Conservation (phyloP, 2,888 invertebrate genomes). For the Himalopsyche japonica region DNA sequence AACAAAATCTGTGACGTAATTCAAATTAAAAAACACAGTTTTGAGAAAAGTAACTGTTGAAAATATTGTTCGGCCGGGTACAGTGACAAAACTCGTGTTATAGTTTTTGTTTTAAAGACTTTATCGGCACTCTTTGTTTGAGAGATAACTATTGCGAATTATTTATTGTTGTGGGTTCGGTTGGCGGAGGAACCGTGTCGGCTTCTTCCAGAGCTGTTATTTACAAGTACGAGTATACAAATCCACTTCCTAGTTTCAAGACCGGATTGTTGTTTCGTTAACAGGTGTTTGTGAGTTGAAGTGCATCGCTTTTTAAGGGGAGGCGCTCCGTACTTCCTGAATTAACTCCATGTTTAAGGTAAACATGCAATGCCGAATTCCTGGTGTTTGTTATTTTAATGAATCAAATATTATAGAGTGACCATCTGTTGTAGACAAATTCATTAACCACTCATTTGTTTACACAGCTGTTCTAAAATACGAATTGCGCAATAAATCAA, state of each 20-base stretch:
- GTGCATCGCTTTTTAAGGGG: slow-evolving; percentile 13
- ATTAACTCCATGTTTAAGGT: background rate
- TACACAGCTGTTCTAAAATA: too few species aligned
- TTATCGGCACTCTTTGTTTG: background rate
- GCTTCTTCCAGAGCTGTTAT: background rate
- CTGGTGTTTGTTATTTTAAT: too few species aligned
- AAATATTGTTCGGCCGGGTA: background rate
- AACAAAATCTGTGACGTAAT: background rate
- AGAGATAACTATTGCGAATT: background rate
- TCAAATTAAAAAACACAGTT: background rate
- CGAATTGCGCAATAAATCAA: too few species aligned
- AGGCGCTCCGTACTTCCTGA: background rate
- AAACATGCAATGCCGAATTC: background rate
- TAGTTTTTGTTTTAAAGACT: background rate
- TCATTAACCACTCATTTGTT: too few species aligned
- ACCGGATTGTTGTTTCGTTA: slow-evolving; percentile 8
- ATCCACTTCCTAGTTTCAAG: slow-evolving; percentile 13
- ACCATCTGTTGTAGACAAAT: too few species aligned
- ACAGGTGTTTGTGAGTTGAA: slow-evolving; percentile 21
- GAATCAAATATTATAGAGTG: too few species aligned
- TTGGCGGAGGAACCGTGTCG: background rate
- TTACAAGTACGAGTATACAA: background rate
- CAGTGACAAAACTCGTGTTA: background rate
- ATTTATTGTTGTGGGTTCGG: background rate
- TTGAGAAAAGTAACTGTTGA: background rate